Evolutionary conservation across 2,888 invertebrate species (phyloP).

Genomic region (Oscheius onirici): DNA sequence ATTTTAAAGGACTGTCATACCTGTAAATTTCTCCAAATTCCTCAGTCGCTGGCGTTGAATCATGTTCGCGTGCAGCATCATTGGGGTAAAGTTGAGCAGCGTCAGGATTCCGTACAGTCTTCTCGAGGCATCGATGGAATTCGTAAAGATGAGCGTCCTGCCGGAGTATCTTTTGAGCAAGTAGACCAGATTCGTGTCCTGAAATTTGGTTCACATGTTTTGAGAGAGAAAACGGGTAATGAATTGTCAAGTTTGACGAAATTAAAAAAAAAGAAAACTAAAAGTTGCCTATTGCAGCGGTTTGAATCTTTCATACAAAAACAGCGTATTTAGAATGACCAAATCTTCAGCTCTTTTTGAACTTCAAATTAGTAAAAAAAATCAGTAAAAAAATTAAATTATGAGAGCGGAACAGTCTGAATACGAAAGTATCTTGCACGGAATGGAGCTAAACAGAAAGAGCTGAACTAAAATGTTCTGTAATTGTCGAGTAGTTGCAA

Average conservation of each 20-base stretch:
- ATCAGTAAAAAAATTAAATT: no score
- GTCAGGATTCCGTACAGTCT: slow-evolving; percentile 73
- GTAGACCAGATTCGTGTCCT: slow-evolving; percentile 92
- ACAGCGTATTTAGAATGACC: neutral
- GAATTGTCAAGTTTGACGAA: no score
- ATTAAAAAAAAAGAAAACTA: no score
- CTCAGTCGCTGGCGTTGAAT: slow-evolving; percentile 90
- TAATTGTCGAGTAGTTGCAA: no score
- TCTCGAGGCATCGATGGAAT: slow-evolving; percentile 83
- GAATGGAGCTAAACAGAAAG: no score
- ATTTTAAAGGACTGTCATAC: slow-evolving; percentile 61
- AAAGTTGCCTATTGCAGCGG: no score
- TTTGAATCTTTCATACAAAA: no score
- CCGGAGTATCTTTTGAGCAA: slow-evolving; percentile 86
- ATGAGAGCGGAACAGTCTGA: no score
- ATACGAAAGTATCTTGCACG: no score
- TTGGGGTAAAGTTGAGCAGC: slow-evolving; percentile 74
- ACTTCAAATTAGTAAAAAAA: no score
- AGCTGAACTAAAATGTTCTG: no score
- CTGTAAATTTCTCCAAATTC: slow-evolving; percentile 84
- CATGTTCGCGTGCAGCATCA: slow-evolving; percentile 81
- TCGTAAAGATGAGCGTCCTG: slow-evolving; percentile 86
- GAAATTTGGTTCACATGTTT: slow-evolving; percentile 29
- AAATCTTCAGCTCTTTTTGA: neutral
- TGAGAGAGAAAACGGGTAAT: no score